Conservation (phyloP, 2,113 vertebrate genomes). For the Pachypanchax playfairii region DNA sequence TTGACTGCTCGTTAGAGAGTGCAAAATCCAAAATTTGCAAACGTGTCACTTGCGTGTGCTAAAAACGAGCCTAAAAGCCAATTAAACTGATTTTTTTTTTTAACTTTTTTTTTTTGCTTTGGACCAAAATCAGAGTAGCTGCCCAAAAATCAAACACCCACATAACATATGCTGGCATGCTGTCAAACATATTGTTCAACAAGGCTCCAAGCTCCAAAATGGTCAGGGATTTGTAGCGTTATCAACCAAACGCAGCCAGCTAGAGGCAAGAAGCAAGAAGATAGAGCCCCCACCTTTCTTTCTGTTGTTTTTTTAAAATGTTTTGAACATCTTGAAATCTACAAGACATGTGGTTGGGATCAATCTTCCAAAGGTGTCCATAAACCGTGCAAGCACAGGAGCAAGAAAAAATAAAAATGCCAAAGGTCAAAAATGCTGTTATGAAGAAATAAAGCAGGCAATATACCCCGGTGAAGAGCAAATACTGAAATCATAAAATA, state of each 20-base stretch:
- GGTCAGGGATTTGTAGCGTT: conserved; percentile 30
- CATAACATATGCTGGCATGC: conserved; percentile 38
- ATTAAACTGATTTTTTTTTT: conserved; percentile 15
- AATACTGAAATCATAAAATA: conserved; percentile 55
- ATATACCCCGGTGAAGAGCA: conserved; percentile 49
- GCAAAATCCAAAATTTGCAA: conserved; percentile 39
- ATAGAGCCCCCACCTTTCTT: neutral
- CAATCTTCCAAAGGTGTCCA: conserved; percentile 22
- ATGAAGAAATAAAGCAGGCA: conserved; percentile 62
- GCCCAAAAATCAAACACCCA: conserved; percentile 39
- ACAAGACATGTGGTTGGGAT: conserved; percentile 20
- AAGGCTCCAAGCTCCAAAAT: conserved; percentile 33
- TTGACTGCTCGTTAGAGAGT: conserved; percentile 27
- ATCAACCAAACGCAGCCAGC: conserved; percentile 35
- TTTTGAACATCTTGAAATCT: conserved; percentile 49
- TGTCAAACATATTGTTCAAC: conserved; percentile 41
- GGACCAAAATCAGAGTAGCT: conserved; percentile 27
- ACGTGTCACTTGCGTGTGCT: conserved; percentile 16
- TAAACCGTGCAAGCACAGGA: conserved; percentile 37
- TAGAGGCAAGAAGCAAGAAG: conserved; percentile 7
- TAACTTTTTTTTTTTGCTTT: conserved; percentile 25
- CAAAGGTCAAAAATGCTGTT: conserved; percentile 55
- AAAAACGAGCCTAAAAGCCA: conserved; percentile 25
- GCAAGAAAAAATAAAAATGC: conserved; percentile 4
- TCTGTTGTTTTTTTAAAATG: no score